These are phyloP conservation scores for Ophioninae sp. DNA, from an alignment of 2,888 invertebrate species.

Conservation along the genomic window DNA sequence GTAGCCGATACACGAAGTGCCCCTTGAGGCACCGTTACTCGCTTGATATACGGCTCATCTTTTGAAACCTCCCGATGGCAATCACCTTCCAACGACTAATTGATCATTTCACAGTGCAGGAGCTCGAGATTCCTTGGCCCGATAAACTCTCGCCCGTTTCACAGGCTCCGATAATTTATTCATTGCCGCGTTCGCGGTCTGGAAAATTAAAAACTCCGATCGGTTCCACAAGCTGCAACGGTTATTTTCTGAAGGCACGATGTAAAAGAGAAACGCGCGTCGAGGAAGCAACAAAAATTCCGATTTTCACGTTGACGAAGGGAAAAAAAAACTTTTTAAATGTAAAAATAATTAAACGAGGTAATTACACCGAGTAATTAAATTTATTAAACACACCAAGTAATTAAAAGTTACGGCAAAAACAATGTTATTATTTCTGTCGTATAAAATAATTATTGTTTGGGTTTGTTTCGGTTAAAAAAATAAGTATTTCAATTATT, in stretches of 20 bases:
- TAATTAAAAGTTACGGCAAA: no score
- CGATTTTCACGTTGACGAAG: no score
- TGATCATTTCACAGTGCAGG: conserved; percentile 56
- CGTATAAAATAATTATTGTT: no score
- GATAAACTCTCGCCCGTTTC: conserved; percentile 41
- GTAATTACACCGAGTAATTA: no score
- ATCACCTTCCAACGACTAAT: conserved; percentile 56
- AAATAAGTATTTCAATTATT: no score
- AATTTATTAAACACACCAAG: no score
- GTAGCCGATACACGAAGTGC: conserved; percentile 13
- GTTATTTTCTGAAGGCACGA: conserved; percentile 39
- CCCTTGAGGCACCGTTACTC: conserved; percentile 49
- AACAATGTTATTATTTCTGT: no score
- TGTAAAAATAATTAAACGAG: no score
- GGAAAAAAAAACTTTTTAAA: no score
- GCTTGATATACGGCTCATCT: conserved; percentile 26
- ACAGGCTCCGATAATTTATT: conserved; percentile 51
- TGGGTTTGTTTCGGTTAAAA: no score
- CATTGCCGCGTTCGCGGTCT: conserved; percentile 44
- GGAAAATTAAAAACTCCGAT: conserved; percentile 53
- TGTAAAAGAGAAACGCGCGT: conserved; percentile 9
- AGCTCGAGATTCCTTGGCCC: conserved; percentile 35
- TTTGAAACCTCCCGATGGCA: conserved; percentile 31
- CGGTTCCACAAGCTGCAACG: conserved; percentile 40
- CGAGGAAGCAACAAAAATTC: conserved; percentile 41